A percentile compares a stretch with the other conserved stretches of the same genome.
Conservation (phyloP, 1,140 invertebrate genomes). For the Hormaphis cornu region DNA sequence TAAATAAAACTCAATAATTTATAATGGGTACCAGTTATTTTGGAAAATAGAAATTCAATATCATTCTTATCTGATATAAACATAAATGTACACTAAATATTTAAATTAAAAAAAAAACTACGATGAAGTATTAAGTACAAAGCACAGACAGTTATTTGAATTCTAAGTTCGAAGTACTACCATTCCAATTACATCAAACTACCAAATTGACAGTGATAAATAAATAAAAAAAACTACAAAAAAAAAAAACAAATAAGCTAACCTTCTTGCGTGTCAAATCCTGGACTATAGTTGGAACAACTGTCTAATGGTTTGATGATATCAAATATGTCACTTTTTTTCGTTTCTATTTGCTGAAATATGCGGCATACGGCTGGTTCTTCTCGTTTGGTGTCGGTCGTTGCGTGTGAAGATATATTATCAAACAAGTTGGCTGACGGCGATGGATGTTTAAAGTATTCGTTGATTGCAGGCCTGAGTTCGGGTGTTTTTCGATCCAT, state of each 20-base stretch:
- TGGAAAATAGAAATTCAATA: no score
- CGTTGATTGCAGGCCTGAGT: background rate
- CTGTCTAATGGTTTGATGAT: background rate
- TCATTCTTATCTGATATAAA: no score
- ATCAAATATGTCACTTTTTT: conserved; percentile 6
- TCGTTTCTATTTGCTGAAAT: conserved; percentile 2
- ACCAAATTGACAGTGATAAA: no score
- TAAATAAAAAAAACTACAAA: no score
- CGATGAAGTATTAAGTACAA: no score
- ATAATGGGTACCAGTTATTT: no score
- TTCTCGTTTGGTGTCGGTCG: conserved; percentile 1
- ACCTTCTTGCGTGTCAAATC: background rate
- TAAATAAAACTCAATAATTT: no score
- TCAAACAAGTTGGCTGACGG: conserved; percentile 10
- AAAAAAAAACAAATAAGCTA: background rate
- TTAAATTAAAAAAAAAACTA: no score
- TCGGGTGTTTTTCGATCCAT: conserved; percentile 17
- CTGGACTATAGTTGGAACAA: background rate
- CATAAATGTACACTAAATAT: no score
- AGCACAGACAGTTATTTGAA: no score
- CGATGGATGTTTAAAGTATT: conserved; percentile 22
- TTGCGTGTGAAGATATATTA: conserved; percentile 4
- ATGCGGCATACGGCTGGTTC: conserved; percentile 16
- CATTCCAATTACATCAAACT: no score
- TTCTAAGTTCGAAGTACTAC: no score